These are phyloP conservation scores for Machimus rusticus DNA, from an alignment of 2,888 invertebrate genomes.

Conservation along the genomic window DNA sequence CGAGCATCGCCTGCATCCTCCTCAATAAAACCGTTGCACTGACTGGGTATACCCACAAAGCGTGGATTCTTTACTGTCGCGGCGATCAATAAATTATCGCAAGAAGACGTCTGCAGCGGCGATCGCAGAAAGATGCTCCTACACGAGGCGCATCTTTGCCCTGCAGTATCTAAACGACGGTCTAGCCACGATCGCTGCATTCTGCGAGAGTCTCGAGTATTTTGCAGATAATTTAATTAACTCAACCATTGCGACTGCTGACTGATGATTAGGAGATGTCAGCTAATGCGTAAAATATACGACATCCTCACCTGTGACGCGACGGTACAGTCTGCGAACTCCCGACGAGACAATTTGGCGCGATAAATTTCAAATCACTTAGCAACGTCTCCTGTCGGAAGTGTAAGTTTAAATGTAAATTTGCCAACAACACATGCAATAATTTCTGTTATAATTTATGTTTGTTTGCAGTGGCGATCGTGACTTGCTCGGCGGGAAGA, in stretches of 20 bases:
- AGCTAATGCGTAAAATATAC: background rate
- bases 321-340: background rate
- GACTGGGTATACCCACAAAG: background rate
- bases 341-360: background rate
- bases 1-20: background rate
- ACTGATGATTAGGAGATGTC: constrained; percentile 24
- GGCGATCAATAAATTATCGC: constrained; percentile 19
- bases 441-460: background rate
- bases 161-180: background rate
- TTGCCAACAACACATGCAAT: background rate
- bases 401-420: background rate
- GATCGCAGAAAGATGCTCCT: background rate
- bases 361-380: constrained; percentile 3
- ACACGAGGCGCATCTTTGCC: background rate
- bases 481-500: background rate
- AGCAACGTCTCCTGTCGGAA: background rate
- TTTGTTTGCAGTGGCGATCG: background rate
- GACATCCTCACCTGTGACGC: background rate
- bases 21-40: background rate
- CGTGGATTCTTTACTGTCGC: constrained; percentile 31
- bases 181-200: background rate
- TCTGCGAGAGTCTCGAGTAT: background rate
- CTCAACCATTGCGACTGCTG: background rate
- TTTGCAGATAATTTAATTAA: constrained; percentile 29
- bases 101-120: constrained; percentile 6